Percentiles rank a stretch among this genome's conserved stretches.
These are phyloP conservation scores for Limonius californicus DNA, from an alignment of 1,140 invertebrate genomes.

Conservation along the genomic window DNA sequence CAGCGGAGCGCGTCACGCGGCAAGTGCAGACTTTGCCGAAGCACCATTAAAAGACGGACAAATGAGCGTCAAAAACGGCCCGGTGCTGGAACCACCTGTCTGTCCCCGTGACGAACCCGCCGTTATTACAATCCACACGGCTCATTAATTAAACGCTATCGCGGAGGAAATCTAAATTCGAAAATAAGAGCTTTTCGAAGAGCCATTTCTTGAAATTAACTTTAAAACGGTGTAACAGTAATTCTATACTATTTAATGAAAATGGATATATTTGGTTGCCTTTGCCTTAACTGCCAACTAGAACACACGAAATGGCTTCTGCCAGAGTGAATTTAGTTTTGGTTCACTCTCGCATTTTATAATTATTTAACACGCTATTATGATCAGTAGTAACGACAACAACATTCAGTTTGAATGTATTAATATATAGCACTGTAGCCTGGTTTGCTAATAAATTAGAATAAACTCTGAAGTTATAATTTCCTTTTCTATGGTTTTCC, in stretches of 20 bases:
- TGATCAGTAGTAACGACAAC: no score
- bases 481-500: no score
- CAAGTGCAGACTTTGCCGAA: constrained; percentile 20
- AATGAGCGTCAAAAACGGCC: constrained; percentile 24
- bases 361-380: no score
- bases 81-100: constrained; percentile 22
- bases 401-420: no score
- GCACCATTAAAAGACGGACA: constrained; percentile 21
- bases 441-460: no score
- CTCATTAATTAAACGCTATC: constrained; percentile 25
- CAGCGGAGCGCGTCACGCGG: constrained; percentile 14
- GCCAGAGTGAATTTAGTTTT: no score
- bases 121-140: constrained; percentile 21
- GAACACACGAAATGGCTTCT: no score
- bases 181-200: constrained; percentile 21
- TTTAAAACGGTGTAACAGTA: neutral
- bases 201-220: neutral
- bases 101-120: constrained; percentile 21
- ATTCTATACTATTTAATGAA: neutral
- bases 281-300: no score
- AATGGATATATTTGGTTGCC: neutral
- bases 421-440: no score
- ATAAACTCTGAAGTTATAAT: no score
- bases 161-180: constrained; percentile 22
- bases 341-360: no score